Conservation (phyloP, 1,140 invertebrate genomes). For the Drosophila burlai region DNA sequence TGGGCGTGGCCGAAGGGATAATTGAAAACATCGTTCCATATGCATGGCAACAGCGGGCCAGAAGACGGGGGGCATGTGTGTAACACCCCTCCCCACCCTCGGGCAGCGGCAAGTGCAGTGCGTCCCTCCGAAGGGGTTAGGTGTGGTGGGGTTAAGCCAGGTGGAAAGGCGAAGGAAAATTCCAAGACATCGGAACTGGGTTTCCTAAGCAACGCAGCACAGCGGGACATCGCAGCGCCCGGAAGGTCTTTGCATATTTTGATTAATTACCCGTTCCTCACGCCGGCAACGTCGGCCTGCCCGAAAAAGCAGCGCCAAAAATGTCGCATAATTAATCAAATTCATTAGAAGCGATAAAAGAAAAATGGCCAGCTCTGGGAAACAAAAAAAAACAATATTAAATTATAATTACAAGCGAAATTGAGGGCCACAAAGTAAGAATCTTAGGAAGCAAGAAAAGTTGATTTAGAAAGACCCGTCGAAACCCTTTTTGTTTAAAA, state of each 20-base stretch:
- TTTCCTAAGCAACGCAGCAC: slow-evolving; percentile 43
- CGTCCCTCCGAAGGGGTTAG: slow-evolving; percentile 44
- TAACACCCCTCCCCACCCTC: background rate
- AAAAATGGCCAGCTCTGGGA: slow-evolving; percentile 6
- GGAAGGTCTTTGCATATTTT: slow-evolving; percentile 61
- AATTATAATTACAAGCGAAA: slow-evolving; percentile 4
- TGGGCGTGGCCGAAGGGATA: slow-evolving; percentile 64
- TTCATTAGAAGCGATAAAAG: slow-evolving; percentile 61
- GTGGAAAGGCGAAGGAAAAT: slow-evolving; percentile 56
- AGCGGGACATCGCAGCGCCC: slow-evolving; percentile 37
- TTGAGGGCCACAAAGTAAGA: background rate
- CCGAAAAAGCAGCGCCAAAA: slow-evolving; percentile 54
- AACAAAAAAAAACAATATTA: background rate
- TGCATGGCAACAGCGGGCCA: slow-evolving; percentile 41
- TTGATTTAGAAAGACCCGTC: background rate
- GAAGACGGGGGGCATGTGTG: slow-evolving; percentile 30
- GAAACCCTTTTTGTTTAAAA: background rate
- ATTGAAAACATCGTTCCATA: slow-evolving; percentile 80
- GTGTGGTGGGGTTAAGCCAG: slow-evolving; percentile 2
- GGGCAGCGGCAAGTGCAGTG: background rate
- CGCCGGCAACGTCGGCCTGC: slow-evolving; percentile 8
- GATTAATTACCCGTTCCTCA: slow-evolving; percentile 62
- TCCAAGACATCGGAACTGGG: slow-evolving; percentile 53
- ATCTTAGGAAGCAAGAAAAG: slow-evolving; percentile 2
- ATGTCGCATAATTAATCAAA: slow-evolving; percentile 76